Base-by-base conservation (phyloP, 2,797 vertebrate genomes). In the Capromys pilorides region DNA sequence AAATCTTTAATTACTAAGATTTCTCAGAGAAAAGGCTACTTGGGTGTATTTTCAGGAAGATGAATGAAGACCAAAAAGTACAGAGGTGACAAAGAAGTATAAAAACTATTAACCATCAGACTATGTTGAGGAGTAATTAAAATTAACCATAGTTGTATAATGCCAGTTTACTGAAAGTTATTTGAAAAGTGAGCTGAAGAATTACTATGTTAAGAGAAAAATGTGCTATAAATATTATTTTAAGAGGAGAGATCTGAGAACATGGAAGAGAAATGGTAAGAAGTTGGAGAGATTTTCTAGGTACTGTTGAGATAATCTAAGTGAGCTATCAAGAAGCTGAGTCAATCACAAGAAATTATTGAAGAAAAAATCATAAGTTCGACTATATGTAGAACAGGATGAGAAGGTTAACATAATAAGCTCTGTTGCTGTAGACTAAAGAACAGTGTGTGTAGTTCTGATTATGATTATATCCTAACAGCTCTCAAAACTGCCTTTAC, bases 151-250 rank as follows among this genome's bases (percentile, higher is more conserved):
- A 71, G 69, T 41, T 90, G 4, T 54, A 67, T 3, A 93, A 77
- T 3, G 6, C 31, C 31, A 41, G 81, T 77, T 90, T 80, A 79
- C 28, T 92, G 21, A 79, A 75, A 31, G 49, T 36, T 92, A 93
- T 86, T 79, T 87, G 67, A 93, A 95, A 93, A 51, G 64, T 87
- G 71, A 84, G 89, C 33, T 69, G 88, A 95, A 94, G 4, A 82
- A 90, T 80, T 28, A 79, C 19, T 12, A 79, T 6, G 80, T 67
- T 88, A 54, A 45, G 4, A 91, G 14, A 73, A 87, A 86, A 84
- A 57, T 62, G 64, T 16, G 12, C 24, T 54, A 59, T 86, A 83
- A 92, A 81, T 54, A 39, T 41, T 66, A 62, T 75, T 93, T 92
- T 92, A 91, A 62, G 41, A 94, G 13, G 33, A 90, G n/a, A 88